Evolutionary conservation across 2,888 invertebrate genomes (phyloP).

Genomic region (Caenorhabditis sp.): DNA sequence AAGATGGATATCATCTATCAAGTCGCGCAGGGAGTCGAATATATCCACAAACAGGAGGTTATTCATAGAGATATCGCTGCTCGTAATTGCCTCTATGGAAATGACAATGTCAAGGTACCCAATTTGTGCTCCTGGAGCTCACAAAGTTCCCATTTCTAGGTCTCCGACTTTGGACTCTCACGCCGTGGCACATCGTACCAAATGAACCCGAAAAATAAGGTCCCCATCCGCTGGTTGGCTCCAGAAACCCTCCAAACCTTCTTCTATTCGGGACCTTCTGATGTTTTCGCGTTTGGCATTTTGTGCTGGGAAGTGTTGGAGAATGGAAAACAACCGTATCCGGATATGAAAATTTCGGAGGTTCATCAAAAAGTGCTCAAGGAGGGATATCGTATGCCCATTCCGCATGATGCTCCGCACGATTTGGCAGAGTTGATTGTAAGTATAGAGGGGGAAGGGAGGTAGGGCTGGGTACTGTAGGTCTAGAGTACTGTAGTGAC

Average conservation of each 20-base stretch:
- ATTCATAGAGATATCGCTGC: slow-evolving; percentile 56
- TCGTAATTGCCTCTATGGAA: slow-evolving; percentile 48
- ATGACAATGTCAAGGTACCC: neutral
- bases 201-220: slow-evolving; percentile 43
- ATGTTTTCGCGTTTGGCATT: slow-evolving; percentile 44
- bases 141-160: slow-evolving; percentile 26
- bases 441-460: too few relatives aligned
- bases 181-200: slow-evolving; percentile 45
- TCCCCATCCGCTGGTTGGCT: slow-evolving; percentile 60
- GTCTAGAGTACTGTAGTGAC: too few relatives aligned
- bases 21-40: slow-evolving; percentile 45
- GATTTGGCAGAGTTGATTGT: neutral
- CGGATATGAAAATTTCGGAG: slow-evolving; percentile 49
- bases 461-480: too few relatives aligned
- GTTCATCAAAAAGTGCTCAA: slow-evolving; percentile 16
- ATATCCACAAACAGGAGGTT: slow-evolving; percentile 43
- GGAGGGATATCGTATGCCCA: neutral
- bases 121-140: too few relatives aligned
- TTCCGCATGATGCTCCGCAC: neutral
- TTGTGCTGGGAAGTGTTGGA: slow-evolving; percentile 48
- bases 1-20: slow-evolving; percentile 44
- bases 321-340: slow-evolving; percentile 55
- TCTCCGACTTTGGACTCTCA: slow-evolving; percentile 54
- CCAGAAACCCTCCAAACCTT: slow-evolving; percentile 53
- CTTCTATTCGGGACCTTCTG: slow-evolving; percentile 49